These are phyloP conservation scores for Tuberolachnus salignus DNA, from an alignment of 2,888 invertebrate species.

Conservation along the genomic window DNA sequence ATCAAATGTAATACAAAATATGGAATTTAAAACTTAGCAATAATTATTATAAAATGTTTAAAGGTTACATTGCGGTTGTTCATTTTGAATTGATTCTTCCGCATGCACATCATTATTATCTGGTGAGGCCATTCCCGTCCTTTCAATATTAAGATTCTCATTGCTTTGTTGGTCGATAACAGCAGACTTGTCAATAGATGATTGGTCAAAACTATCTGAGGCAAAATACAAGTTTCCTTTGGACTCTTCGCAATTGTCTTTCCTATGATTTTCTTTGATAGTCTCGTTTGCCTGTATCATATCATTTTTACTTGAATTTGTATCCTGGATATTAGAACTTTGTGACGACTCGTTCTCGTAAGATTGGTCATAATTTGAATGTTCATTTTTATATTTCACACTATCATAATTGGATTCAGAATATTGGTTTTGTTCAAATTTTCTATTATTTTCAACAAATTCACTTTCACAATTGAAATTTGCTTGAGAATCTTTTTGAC, in stretches of 20 bases:
- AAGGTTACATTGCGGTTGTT: not conserved
- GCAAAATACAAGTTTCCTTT: slow-evolving; percentile 30
- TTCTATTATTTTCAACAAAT: not conserved
- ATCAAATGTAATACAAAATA: not conserved
- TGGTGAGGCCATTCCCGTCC: not conserved
- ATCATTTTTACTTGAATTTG: not conserved
- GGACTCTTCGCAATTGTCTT: not conserved
- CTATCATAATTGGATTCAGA: not conserved
- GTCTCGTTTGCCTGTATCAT: not conserved
- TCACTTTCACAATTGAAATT: slow-evolving; percentile 24
- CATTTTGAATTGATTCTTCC: slow-evolving; percentile 28
- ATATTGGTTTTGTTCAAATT: slow-evolving; percentile 19
- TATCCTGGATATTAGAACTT: not conserved
- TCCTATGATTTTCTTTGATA: not conserved
- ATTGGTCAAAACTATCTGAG: not conserved
- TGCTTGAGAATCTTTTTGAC: not conserved
- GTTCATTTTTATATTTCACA: not conserved
- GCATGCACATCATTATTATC: not conserved
- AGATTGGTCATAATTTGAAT: slow-evolving; percentile 5
- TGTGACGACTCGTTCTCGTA: not conserved
- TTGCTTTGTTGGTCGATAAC: slow-evolving; percentile 8
- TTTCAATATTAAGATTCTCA: slow-evolving; percentile 9
- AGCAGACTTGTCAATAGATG: not conserved
- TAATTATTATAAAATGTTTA: not conserved
- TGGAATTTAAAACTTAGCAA: not conserved